A percentile compares a stretch with the other conserved stretches of the same genome.
These are phyloP conservation scores for Sycophila sp. DNA, from an alignment of 1,140 invertebrate genomes.

Conservation along the genomic window DNA sequence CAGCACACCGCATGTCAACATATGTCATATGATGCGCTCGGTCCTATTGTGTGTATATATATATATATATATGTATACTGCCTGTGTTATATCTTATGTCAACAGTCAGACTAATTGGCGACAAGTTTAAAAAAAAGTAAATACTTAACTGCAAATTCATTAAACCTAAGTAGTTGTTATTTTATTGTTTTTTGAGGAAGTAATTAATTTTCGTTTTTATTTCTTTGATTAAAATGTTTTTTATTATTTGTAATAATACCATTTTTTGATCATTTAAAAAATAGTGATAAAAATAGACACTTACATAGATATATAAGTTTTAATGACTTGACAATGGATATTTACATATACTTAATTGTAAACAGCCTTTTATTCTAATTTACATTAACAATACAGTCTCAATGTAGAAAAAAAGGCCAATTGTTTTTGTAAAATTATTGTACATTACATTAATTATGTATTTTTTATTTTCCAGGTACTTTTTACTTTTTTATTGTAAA, in stretches of 20 bases:
- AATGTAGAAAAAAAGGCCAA: conserved; percentile 34
- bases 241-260: conserved; percentile 41
- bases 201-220: conserved; percentile 27
- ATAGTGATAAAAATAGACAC: neutral
- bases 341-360: conserved; percentile 12
- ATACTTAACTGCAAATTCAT: neutral
- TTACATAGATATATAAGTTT: conserved; percentile 18
- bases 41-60: too few relatives aligned
- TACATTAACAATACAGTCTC: conserved; percentile 8
- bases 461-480: conserved; percentile 29
- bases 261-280: conserved; percentile 1
- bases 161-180: too few relatives aligned
- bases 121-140: neutral
- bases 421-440: conserved; percentile 9
- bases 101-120: neutral
- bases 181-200: too few relatives aligned
- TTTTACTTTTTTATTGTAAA: too few relatives aligned
- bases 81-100: neutral
- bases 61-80: neutral
- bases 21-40: neutral
- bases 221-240: conserved; percentile 33
- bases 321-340: conserved; percentile 21
- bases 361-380: conserved; percentile 26
- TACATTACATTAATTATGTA: conserved; percentile 19
- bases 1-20: neutral